Conservation (phyloP, 2,888 invertebrate genomes). For the Andrena praecox region DNA sequence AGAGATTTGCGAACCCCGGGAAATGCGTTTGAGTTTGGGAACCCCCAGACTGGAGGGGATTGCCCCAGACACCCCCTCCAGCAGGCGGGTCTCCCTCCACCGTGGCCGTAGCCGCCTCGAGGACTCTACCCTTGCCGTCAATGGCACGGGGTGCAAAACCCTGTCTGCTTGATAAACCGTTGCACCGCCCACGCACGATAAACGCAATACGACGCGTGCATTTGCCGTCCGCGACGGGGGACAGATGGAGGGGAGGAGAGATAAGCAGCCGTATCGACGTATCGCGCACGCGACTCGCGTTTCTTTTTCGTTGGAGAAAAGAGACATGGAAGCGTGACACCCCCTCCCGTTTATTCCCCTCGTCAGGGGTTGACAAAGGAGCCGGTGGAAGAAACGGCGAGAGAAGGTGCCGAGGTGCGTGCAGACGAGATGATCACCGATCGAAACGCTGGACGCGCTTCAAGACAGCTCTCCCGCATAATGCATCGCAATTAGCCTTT, state of each 20-base stretch:
- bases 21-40: constrained; percentile 84
- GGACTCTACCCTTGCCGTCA: constrained; percentile 72
- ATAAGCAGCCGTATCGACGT: neutral
- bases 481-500: constrained; percentile 45
- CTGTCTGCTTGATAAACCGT: constrained; percentile 77
- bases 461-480: constrained; percentile 28
- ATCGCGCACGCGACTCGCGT: neutral
- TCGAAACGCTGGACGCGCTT: constrained; percentile 6
- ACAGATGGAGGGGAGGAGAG: neutral
- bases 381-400: neutral
- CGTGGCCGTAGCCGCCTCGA: constrained; percentile 68
- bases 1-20: constrained; percentile 81
- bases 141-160: constrained; percentile 75
- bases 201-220: constrained; percentile 61
- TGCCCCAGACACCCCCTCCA: constrained; percentile 85
- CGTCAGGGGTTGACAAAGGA: too few relatives aligned
- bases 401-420: neutral
- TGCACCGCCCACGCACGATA: constrained; percentile 76
- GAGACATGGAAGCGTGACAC: too few relatives aligned
- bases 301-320: neutral
- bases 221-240: constrained; percentile 25
- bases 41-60: constrained; percentile 83
- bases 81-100: constrained; percentile 77
- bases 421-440: constrained; percentile 3
- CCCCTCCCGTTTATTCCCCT: too few relatives aligned